Conservation (phyloP, 2,888 invertebrate genomes). For the Pyrocoelia pectoralis region DNA sequence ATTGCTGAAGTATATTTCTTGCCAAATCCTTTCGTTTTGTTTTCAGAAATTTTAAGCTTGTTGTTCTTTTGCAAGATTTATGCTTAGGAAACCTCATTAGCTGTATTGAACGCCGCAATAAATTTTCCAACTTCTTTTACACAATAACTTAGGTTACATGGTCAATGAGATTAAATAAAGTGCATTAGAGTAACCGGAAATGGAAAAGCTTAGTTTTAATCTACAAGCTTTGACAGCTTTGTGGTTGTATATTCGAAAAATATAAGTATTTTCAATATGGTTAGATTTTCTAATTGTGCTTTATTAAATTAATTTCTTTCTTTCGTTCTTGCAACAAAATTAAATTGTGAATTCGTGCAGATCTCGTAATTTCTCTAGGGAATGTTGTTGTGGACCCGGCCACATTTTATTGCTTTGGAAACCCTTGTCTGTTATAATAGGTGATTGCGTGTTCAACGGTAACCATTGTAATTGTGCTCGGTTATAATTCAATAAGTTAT, state of each 20-base stretch:
- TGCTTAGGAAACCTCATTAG: slow-evolving; percentile 57
- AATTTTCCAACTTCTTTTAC: slow-evolving; percentile 55
- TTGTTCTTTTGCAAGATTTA: slow-evolving; percentile 51
- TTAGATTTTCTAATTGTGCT: background rate
- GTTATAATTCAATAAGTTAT: slow-evolving; percentile 10
- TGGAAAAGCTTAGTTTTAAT: slow-evolving; percentile 44
- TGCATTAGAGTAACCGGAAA: slow-evolving; percentile 54
- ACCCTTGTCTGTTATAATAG: slow-evolving; percentile 11
- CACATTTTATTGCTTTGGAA: slow-evolving; percentile 15
- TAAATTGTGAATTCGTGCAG: slow-evolving; percentile 5
- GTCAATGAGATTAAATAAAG: slow-evolving; percentile 58
- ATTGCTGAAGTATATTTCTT: slow-evolving; percentile 16
- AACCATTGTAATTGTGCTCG: slow-evolving; percentile 5
- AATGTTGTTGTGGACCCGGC: slow-evolving; percentile 8
- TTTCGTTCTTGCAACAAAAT: slow-evolving; percentile 2
- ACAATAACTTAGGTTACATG: slow-evolving; percentile 55
- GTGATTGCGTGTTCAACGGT: slow-evolving; percentile 10
- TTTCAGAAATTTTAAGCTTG: slow-evolving; percentile 34
- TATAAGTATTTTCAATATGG: background rate
- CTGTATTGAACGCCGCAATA: slow-evolving; percentile 58
- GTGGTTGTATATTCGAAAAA: background rate
- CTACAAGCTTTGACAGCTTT: background rate
- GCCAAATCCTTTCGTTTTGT: slow-evolving; percentile 21
- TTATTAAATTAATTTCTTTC: slow-evolving; percentile 5
- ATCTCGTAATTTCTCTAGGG: slow-evolving; percentile 17